phyloP scores from a whole-genome alignment of 2,113 vertebrate genomes.

The Paramormyrops kingsleyae region DNA sequence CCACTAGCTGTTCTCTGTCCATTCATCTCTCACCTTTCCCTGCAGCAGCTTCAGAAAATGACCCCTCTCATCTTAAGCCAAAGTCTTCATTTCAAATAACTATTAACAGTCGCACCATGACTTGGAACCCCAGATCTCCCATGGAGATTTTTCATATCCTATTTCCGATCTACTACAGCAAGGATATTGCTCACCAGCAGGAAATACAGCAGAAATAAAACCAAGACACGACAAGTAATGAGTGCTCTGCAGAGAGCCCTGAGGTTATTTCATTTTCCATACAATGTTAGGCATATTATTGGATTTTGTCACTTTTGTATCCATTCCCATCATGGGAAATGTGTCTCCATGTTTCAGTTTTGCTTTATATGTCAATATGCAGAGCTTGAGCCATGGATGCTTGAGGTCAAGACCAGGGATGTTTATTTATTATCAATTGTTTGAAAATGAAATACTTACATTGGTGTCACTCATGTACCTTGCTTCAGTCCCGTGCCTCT shows the following conservation, averaged over 20 bases:
- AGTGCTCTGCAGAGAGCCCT: not conserved
- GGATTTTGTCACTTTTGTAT: not conserved
- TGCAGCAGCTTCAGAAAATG: not conserved
- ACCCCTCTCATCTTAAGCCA: slow-evolving; percentile 17
- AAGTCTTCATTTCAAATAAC: slow-evolving; percentile 10
- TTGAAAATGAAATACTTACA: not conserved
- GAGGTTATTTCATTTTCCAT: not conserved
- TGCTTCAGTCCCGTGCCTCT: not conserved
- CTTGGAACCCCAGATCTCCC: not conserved
- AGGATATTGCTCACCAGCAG: not conserved
- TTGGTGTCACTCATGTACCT: not conserved
- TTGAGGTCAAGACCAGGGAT: not conserved
- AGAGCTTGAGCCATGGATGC: not conserved
- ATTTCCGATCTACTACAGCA: slow-evolving; percentile 11
- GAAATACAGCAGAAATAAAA: not conserved
- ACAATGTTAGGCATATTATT: not conserved
- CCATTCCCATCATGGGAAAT: not conserved
- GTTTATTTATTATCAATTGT: not conserved
- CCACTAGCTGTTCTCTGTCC: not conserved
- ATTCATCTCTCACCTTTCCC: not conserved
- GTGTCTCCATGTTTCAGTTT: not conserved
- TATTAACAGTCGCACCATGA: not conserved
- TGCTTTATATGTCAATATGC: not conserved
- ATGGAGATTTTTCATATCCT: not conserved
- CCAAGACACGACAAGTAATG: not conserved